Conservation (phyloP, 1,140 invertebrate genomes). For the Drosophila pachea region DNA sequence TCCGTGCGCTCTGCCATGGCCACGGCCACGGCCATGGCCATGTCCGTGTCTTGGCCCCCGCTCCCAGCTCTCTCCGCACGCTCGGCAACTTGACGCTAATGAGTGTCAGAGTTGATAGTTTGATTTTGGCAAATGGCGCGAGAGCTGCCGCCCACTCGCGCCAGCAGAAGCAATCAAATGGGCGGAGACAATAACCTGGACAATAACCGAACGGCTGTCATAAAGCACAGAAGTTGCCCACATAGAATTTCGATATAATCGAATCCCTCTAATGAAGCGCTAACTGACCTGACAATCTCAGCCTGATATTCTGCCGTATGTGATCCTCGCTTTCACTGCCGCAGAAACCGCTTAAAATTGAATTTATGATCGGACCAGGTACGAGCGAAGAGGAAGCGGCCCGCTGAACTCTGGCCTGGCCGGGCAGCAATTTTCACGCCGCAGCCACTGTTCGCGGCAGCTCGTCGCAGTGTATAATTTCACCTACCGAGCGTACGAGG, state of each 20-base stretch:
- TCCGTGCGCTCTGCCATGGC: slow-evolving; percentile 43
- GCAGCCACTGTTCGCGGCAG: slow-evolving; percentile 15
- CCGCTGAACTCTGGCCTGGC: slow-evolving; percentile 69
- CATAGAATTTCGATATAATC: no score
- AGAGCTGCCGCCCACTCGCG: slow-evolving; percentile 38
- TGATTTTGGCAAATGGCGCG: slow-evolving; percentile 69
- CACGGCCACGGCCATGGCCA: background rate
- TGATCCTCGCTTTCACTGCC: slow-evolving; percentile 57
- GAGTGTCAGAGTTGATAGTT: slow-evolving; percentile 75
- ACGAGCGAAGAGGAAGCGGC: slow-evolving; percentile 28
- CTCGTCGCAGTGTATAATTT: slow-evolving; percentile 68
- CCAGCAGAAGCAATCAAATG: background rate
- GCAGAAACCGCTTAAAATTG: slow-evolving; percentile 57
- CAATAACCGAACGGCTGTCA: no score
- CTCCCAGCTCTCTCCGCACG: slow-evolving; percentile 31
- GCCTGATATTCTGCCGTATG: slow-evolving; percentile 15
- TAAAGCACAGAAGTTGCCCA: no score
- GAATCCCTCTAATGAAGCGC: no score
- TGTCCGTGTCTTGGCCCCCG: background rate
- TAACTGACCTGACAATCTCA: background rate
- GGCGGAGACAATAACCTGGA: no score
- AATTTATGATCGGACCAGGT: slow-evolving; percentile 64
- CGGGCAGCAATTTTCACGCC: slow-evolving; percentile 59
- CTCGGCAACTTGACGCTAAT: slow-evolving; percentile 73
- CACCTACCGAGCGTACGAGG: slow-evolving; percentile 54